Conservation (phyloP, 2,888 invertebrate genomes). For the Clunio marinus region DNA sequence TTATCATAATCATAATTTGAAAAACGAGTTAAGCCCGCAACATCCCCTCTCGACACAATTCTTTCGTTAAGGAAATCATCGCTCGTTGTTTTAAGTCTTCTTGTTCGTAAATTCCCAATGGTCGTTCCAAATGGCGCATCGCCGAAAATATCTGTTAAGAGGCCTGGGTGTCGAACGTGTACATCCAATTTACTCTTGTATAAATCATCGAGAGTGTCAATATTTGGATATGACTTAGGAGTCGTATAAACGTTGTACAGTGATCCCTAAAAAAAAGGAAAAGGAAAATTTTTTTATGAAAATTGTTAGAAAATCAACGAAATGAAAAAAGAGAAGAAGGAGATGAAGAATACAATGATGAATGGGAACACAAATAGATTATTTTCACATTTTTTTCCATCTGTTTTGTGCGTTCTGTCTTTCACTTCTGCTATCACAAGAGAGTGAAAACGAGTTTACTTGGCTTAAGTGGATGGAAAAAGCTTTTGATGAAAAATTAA, state of each 20-base stretch:
- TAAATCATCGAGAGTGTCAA: constrained; percentile 41
- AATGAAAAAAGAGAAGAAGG: constrained; percentile 3
- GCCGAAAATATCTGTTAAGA: constrained; percentile 41
- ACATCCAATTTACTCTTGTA: too few species aligned
- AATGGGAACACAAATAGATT: constrained; percentile 33
- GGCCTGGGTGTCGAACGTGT: constrained; percentile 39
- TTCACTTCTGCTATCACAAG: background rate
- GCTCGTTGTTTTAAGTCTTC: constrained; percentile 24
- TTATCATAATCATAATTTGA: background rate
- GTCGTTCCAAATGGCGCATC: constrained; percentile 37
- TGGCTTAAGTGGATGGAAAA: background rate
- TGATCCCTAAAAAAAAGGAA: constrained; percentile 41
- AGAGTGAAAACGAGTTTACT: background rate
- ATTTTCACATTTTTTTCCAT: constrained; percentile 18
- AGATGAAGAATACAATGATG: constrained; percentile 22
- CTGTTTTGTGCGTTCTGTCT: constrained; percentile 10
- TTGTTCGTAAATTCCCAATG: constrained; percentile 37
- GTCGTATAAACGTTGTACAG: constrained; percentile 41
- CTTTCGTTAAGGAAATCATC: constrained; percentile 32
- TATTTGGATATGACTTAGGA: constrained; percentile 40
- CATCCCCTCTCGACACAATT: constrained; percentile 1
- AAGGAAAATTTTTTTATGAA: background rate
- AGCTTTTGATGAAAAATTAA: constrained; percentile 27
- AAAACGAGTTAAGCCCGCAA: constrained; percentile 24
- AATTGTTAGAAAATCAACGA: background rate